Evolutionary conservation across 2,113 vertebrate genomes (phyloP).

Genomic region (Mugil cephalus): DNA sequence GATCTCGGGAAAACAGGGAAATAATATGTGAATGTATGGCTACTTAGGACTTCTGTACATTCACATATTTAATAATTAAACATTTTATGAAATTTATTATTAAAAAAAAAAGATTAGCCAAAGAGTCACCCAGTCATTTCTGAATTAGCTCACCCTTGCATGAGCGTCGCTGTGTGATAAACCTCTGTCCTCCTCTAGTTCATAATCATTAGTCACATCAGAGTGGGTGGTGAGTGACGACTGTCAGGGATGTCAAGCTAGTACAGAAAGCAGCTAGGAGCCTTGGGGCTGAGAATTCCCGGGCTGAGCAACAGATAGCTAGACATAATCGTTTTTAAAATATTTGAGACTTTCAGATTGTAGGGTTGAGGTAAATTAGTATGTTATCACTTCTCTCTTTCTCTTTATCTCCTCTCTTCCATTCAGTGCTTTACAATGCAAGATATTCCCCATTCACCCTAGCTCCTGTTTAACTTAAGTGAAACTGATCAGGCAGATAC

Average conservation of each 20-base stretch:
- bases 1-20: too few species aligned
- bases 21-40: too few species aligned
- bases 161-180: neutral
- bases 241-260: neutral
- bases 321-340: neutral
- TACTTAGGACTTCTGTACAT: too few species aligned
- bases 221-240: neutral
- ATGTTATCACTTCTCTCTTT: neutral
- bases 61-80: too few species aligned
- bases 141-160: neutral
- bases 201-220: neutral
- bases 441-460: constrained; percentile 20
- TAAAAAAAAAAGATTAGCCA: too few species aligned
- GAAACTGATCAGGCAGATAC: constrained; percentile 71
- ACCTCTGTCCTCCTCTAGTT: neutral
- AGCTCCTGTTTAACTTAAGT: constrained; percentile 56
- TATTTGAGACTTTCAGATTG: neutral
- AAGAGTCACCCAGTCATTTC: neutral
- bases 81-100: too few species aligned
- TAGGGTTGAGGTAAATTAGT: neutral
- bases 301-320: neutral
- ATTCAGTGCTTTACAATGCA: constrained; percentile 8
- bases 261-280: too few species aligned
- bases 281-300: too few species aligned
- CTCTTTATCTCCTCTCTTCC: neutral